These are phyloP conservation scores for Sycobia sp. DNA, from an alignment of 1,140 invertebrate species.

Conservation along the genomic window DNA sequence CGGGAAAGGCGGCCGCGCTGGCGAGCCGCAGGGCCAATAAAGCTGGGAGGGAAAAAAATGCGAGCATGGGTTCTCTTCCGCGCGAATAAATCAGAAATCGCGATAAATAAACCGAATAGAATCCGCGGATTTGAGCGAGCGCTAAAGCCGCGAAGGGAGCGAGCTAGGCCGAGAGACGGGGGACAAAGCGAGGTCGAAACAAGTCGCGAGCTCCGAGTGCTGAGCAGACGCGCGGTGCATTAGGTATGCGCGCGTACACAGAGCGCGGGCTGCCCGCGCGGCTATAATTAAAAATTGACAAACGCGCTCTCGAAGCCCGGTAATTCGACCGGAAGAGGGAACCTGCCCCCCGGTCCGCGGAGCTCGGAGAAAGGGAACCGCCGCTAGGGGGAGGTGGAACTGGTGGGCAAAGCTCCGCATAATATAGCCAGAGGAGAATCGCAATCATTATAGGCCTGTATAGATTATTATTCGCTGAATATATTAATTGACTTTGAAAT, in stretches of 20 bases:
- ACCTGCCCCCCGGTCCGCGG: constrained; percentile 27
- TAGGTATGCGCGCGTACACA: constrained; percentile 28
- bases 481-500: constrained; percentile 62
- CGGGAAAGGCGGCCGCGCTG: too few species aligned
- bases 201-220: background rate
- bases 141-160: too few species aligned
- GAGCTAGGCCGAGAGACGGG: background rate
- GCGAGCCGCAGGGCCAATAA: too few species aligned
- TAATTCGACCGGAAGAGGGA: constrained; percentile 47
- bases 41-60: too few species aligned
- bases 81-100: background rate
- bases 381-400: too few species aligned
- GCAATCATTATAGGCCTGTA: constrained; percentile 56
- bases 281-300: constrained; percentile 61
- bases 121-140: background rate
- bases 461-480: constrained; percentile 58
- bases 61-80: too few species aligned
- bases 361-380: background rate
- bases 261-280: constrained; percentile 33
- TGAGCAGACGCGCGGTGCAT: too few species aligned
- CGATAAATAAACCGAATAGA: constrained; percentile 17
- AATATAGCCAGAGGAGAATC: constrained; percentile 11
- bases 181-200: constrained; percentile 10
- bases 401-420: too few species aligned
- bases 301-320: constrained; percentile 52